A percentile compares a stretch with the other conserved stretches of the same genome.
Conservation (phyloP, 1,140 invertebrate genomes). For the Hycleus cichorii region DNA sequence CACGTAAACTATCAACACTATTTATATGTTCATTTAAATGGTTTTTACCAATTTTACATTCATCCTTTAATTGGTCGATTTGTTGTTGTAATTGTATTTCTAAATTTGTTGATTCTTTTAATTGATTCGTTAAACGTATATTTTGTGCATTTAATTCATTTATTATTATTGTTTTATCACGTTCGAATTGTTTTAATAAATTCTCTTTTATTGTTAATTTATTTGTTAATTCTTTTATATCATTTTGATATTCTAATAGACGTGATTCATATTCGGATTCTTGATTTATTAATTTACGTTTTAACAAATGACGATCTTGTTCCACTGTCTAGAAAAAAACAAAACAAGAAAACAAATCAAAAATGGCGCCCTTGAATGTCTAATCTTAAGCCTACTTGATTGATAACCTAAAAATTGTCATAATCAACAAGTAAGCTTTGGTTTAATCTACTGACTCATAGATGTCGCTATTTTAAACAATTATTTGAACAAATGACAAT, state of each 20-base stretch:
- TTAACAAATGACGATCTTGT: slow-evolving; percentile 83
- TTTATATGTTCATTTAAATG: slow-evolving; percentile 70
- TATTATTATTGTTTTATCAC: slow-evolving; percentile 64
- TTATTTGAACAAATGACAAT: too few species aligned
- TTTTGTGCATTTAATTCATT: slow-evolving; percentile 86
- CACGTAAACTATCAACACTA: slow-evolving; percentile 78
- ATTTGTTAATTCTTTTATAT: slow-evolving; percentile 67
- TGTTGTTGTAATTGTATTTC: slow-evolving; percentile 75
- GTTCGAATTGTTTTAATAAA: slow-evolving; percentile 62
- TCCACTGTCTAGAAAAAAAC: slow-evolving; percentile 71
- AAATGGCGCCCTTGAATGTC: too few species aligned
- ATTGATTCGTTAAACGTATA: slow-evolving; percentile 74
- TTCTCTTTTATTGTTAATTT: slow-evolving; percentile 59
- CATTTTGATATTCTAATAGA: slow-evolving; percentile 77
- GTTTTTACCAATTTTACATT: slow-evolving; percentile 69
- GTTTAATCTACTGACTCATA: too few species aligned
- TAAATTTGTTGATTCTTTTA: slow-evolving; percentile 56
- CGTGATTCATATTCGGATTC: slow-evolving; percentile 86
- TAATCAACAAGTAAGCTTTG: too few species aligned
- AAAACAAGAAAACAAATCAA: slow-evolving; percentile 12
- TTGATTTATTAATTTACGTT: slow-evolving; percentile 72
- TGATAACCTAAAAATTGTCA: too few species aligned
- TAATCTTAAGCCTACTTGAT: too few species aligned
- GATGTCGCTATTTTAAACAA: too few species aligned
- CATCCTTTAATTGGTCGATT: slow-evolving; percentile 73